These are phyloP conservation scores for Tympanuchus pallidicinctus DNA, from an alignment of 2,113 vertebrate genomes.

Conservation along the genomic window DNA sequence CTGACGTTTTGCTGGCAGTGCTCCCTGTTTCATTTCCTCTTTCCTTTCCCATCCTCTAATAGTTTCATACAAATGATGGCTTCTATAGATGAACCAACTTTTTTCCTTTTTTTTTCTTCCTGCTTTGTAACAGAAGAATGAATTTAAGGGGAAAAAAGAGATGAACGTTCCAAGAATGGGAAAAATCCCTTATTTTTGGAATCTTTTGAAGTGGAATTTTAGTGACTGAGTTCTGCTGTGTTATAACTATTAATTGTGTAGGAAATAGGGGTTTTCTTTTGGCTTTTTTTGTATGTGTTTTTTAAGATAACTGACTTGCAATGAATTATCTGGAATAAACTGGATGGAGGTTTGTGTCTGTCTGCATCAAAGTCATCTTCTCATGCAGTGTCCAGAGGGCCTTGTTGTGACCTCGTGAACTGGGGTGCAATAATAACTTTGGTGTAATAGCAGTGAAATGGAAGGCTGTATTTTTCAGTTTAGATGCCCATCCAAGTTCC, in stretches of 20 bases:
- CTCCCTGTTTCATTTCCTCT: not conserved
- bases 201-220: not conserved
- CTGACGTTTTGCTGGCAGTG: not conserved
- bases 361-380: not conserved
- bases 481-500: not conserved
- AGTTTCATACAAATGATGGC: not conserved
- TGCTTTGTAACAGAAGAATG: not conserved
- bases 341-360: not conserved
- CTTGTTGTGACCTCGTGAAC: not conserved
- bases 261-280: not conserved
- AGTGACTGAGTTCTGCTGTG: accelerated
- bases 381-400: not conserved
- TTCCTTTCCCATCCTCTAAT: not conserved
- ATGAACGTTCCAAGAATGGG: not conserved
- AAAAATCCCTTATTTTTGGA: not conserved
- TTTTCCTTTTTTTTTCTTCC: no score
- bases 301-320: no score
- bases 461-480: not conserved
- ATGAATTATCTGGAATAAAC: not conserved
- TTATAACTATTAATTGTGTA: not conserved
- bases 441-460: not conserved
- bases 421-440: not conserved
- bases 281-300: not conserved
- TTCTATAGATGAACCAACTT: not conserved
- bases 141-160: not conserved